Evolutionary conservation across 2,797 vertebrate genomes (phyloP).

Genomic region (Rhadinocentrus ornatus): DNA sequence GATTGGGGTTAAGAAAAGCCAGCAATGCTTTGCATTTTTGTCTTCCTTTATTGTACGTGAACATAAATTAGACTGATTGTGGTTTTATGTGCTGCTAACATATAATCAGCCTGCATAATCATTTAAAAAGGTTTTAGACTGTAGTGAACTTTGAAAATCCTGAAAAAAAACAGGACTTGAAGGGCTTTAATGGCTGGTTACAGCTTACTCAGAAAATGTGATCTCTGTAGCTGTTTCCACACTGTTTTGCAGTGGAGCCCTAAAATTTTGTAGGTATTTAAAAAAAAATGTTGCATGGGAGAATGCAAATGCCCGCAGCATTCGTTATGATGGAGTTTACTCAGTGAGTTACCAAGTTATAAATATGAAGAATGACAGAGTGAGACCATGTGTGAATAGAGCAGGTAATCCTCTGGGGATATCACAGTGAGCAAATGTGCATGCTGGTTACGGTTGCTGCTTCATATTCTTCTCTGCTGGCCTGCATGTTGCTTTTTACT

Average conservation of each 20-base stretch:
- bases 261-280: conserved; percentile 6
- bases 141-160: conserved; percentile 31
- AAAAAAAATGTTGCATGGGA: conserved; percentile 10
- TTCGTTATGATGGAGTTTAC: conserved; percentile 13
- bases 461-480: conserved; percentile 13
- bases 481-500: background rate
- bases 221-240: conserved; percentile 31
- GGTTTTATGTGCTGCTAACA: conserved; percentile 51
- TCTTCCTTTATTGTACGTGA: conserved; percentile 44
- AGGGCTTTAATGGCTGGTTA: conserved; percentile 39
- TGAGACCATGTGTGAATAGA: conserved; percentile 24
- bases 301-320: conserved; percentile 16
- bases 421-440: conserved; percentile 6
- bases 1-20: conserved; percentile 60
- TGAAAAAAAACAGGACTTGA: conserved; percentile 25
- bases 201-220: conserved; percentile 31
- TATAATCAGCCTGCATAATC: conserved; percentile 60
- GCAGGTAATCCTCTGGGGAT: conserved; percentile 22
- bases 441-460: conserved; percentile 13
- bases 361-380: conserved; percentile 26
- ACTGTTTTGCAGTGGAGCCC: background rate
- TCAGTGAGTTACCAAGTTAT: conserved; percentile 12
- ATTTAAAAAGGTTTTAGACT: conserved; percentile 44
- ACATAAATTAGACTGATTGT: conserved; percentile 57
- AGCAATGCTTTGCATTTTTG: conserved; percentile 62